Evolutionary conservation across 2,113 vertebrate genomes (phyloP).

Genomic region (Pitta sordida): DNA sequence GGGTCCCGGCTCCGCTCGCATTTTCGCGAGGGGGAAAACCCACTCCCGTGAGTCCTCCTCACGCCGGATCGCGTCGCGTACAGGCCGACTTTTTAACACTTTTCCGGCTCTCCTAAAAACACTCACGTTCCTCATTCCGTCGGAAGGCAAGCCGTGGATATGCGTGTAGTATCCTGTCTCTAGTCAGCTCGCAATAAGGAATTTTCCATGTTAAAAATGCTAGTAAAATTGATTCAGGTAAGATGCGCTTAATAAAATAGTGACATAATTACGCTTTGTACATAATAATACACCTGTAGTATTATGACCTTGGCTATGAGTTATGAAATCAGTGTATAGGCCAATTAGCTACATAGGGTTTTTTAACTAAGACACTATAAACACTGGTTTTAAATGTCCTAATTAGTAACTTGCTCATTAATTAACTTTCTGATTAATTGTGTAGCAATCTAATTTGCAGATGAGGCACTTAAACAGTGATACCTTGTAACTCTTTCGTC

Average conservation of each 20-base stretch:
- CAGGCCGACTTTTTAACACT: background rate
- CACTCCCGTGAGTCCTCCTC: accelerated
- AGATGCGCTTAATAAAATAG: constrained; percentile 59
- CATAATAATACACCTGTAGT: constrained; percentile 70
- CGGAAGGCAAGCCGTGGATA: background rate
- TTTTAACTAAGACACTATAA: constrained; percentile 72
- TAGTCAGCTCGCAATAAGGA: background rate
- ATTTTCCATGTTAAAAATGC: constrained; percentile 29
- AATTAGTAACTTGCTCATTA: constrained; percentile 84
- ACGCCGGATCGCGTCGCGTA: accelerated
- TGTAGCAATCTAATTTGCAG: constrained; percentile 83
- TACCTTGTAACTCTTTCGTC: constrained; percentile 76
- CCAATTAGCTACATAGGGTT: constrained; percentile 72
- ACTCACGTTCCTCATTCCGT: accelerated
- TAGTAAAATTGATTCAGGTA: constrained; percentile 66
- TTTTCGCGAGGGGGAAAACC: no score
- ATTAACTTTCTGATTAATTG: constrained; percentile 86
- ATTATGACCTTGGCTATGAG: constrained; percentile 73
- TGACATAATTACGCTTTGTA: constrained; percentile 72
- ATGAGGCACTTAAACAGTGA: constrained; percentile 76
- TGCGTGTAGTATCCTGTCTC: accelerated
- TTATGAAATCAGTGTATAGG: constrained; percentile 75
- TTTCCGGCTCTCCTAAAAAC: background rate
- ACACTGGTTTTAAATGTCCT: constrained; percentile 79
- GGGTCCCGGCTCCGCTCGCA: background rate